Evolutionary conservation across 2,113 vertebrate species (phyloP), one percentile per base, ranked within the genome.

Genomic region (Ceyx cyanopectus): DNA sequence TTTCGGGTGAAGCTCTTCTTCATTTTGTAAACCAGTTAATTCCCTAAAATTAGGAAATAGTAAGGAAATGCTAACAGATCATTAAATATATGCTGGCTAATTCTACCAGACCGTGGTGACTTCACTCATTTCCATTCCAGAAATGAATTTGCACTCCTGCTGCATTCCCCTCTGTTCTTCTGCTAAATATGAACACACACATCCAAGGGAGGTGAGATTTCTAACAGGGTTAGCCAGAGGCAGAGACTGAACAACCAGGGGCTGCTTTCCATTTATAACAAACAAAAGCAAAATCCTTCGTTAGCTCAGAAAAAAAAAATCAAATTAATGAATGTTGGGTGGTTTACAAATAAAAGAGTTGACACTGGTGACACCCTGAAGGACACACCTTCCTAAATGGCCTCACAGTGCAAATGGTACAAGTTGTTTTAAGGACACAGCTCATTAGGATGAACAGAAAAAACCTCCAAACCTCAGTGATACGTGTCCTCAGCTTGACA

Each of bases 211-310:
- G 58, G 46, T 16, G 63, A 89, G 75, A 29, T 50, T 68, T 84
- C 51, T 34, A 45, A 43, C 0, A 1, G 22, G 10, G 2, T 11
- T 63, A 45, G 24, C 63, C 53, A 30, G 30, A 2, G 2, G 69
- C 58, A 20, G 60, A 57, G 65, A 46, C 21, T 51, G 34, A 75
- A 40, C 24, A 76, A 13, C 41, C 27, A 43, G 10, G 3, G 8
- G 22, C 13, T 9, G 26, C 40, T 81, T 72, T 16, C 22, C 51
- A 50, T 67, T 63, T 23, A 14, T 32, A 51, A 40, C 9, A 54
- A 58, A 3, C n/a, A 20, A 21, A 69, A 58, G 51, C 19, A 66
- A 63, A 68, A n/a, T 8, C 50, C 50, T 82, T 60, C 2, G 0
- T 53, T 45, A 60, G 23, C 43, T 27, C 15, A 26, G 50, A 50